Evolutionary conservation across 2,888 invertebrate species (phyloP).

Genomic region (Dysmachus trigonus): DNA sequence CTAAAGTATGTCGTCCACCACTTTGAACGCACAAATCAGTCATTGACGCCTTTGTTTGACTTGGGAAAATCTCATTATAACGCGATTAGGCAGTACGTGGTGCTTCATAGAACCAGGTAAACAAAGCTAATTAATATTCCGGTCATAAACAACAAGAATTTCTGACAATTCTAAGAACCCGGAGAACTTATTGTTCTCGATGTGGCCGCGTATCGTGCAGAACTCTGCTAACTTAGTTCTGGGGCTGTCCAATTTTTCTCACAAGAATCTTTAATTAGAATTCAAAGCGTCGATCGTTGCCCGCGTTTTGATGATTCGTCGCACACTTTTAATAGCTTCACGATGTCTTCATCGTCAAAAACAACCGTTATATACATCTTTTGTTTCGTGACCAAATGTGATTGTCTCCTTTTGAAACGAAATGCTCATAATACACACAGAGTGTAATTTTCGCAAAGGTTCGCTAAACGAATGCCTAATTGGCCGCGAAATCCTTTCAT

Average conservation of each 20-base stretch:
- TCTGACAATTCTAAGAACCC: constrained; percentile 8
- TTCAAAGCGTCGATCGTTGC: constrained; percentile 8
- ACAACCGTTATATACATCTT: neutral
- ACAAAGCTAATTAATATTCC: constrained; percentile 15
- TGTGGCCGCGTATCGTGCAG: neutral
- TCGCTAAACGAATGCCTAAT: constrained; percentile 7
- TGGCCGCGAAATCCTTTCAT: neutral
- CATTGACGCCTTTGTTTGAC: neutral
- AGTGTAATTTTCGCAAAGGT: constrained; percentile 18
- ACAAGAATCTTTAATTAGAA: constrained; percentile 1
- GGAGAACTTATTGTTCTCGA: neutral
- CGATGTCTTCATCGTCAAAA: neutral
- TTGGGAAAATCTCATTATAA: neutral
- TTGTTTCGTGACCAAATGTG: neutral
- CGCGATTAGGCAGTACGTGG: neutral
- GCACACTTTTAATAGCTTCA: neutral
- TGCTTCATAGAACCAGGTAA: neutral
- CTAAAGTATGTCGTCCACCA: neutral
- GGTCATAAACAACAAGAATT: constrained; percentile 2
- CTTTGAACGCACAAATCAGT: neutral
- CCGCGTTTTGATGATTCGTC: neutral
- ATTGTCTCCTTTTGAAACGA: neutral
- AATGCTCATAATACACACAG: neutral
- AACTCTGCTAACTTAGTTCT: constrained; percentile 12
- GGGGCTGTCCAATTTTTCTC: neutral